Conservation (phyloP, 2,797 vertebrate species). For the Oryzias dopingdopingensis region DNA sequence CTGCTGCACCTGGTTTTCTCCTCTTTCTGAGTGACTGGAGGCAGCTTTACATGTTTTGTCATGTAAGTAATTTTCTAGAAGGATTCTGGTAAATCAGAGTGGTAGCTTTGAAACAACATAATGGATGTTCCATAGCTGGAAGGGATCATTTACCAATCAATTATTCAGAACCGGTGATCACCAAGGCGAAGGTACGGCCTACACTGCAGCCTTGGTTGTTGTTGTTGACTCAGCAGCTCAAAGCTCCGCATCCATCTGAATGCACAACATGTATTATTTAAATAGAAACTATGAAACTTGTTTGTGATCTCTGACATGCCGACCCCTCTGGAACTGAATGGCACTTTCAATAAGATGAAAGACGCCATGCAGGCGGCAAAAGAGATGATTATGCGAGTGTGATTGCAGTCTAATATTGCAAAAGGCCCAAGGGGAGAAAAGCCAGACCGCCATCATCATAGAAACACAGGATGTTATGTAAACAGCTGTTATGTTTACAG, state of each 20-base stretch:
- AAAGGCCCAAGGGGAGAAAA: conserved; percentile 14
- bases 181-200: conserved; percentile 12
- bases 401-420: conserved; percentile 28
- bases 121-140: conserved; percentile 25
- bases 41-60: neutral
- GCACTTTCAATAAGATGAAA: conserved; percentile 10
- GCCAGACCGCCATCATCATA: conserved; percentile 21
- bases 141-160: conserved; percentile 45
- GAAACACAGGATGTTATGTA: conserved; percentile 36
- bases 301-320: conserved; percentile 11
- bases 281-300: conserved; percentile 27
- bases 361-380: conserved; percentile 17
- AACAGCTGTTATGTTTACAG: conserved; percentile 43
- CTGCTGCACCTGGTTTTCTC: conserved; percentile 12
- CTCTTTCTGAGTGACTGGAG: neutral
- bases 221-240: conserved; percentile 34
- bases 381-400: conserved; percentile 14
- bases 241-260: conserved; percentile 18
- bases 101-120: conserved; percentile 21
- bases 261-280: conserved; percentile 46
- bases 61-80: neutral
- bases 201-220: conserved; percentile 7
- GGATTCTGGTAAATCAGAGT: neutral
- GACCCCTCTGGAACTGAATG: conserved; percentile 16
- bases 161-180: conserved; percentile 49